These are phyloP conservation scores for Thalassaphorura encarpata DNA, from an alignment of 1,140 invertebrate species.

Conservation along the genomic window DNA sequence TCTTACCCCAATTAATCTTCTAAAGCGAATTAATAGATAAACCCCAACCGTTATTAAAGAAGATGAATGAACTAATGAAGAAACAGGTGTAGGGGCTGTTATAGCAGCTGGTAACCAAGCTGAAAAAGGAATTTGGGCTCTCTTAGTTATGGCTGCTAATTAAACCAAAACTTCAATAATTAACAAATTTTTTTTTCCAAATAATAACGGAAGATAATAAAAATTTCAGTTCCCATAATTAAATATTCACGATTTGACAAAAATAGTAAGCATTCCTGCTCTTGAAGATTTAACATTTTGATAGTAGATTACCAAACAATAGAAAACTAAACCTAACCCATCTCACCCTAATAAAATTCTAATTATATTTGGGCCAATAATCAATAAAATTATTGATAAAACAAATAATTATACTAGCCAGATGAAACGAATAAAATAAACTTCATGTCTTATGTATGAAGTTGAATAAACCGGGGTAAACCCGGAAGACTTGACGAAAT, in stretches of 20 bases:
- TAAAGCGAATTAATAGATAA: conserved; percentile 55
- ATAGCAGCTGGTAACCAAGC: conserved; percentile 57
- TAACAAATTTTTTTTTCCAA: conserved; percentile 35
- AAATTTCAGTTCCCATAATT: conserved; percentile 45
- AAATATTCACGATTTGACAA: conserved; percentile 51
- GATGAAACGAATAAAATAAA: conserved; percentile 47
- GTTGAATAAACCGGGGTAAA: conserved; percentile 50
- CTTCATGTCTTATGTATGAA: conserved; percentile 46
- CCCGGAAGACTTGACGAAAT: no score
- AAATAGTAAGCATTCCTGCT: conserved; percentile 51
- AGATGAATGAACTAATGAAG: conserved; percentile 61
- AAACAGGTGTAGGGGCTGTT: conserved; percentile 56
- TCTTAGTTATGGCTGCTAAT: conserved; percentile 54
- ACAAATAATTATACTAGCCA: conserved; percentile 52
- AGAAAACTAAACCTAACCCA: conserved; percentile 54
- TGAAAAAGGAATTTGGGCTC: conserved; percentile 61
- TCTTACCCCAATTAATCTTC: conserved; percentile 36
- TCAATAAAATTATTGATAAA: conserved; percentile 53
- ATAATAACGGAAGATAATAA: conserved; percentile 33
- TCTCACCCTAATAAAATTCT: conserved; percentile 58
- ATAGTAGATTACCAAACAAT: conserved; percentile 57
- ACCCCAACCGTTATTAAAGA: conserved; percentile 60
- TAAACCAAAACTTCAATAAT: conserved; percentile 43
- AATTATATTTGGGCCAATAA: conserved; percentile 55
- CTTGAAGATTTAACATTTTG: conserved; percentile 48